phyloP scores from a whole-genome alignment of 2,113 vertebrate species.

The Dolichotis patagonum region DNA sequence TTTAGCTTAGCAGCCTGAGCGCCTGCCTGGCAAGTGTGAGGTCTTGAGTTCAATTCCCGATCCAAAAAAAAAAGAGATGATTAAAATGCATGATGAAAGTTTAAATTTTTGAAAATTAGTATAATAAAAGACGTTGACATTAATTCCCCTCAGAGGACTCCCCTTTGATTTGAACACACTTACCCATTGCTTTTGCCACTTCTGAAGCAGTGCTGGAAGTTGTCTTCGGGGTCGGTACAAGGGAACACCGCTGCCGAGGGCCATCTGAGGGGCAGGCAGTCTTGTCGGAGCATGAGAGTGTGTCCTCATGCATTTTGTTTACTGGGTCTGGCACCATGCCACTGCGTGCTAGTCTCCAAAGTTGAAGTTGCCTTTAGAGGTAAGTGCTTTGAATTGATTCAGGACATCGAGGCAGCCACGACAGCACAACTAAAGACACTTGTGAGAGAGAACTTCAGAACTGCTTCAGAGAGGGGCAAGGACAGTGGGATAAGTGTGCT shows the following conservation, averaged over 20 bases:
- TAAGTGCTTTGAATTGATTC: neutral
- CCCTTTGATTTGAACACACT: neutral
- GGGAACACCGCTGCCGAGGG: neutral
- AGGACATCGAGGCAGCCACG: neutral
- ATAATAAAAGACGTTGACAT: neutral
- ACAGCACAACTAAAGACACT: neutral
- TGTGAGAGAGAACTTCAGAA: neutral
- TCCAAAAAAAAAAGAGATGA: too few relatives aligned
- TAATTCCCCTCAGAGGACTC: neutral
- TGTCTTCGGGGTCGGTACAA: neutral
- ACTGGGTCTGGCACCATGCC: neutral
- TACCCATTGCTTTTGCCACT: neutral
- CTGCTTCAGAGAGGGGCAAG: neutral
- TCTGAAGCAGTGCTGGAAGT: neutral
- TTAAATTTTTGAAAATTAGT: neutral
- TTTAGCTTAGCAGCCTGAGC: too few relatives aligned
- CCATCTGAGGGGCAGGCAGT: neutral
- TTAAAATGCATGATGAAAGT: neutral
- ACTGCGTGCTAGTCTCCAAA: neutral
- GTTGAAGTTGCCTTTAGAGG: neutral
- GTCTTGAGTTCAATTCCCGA: too few relatives aligned
- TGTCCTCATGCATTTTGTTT: neutral
- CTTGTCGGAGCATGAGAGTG: neutral
- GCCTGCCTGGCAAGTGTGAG: too few relatives aligned
- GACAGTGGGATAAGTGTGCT: neutral